phyloP scores from a whole-genome alignment of 2,797 vertebrate genomes.

The Sebastes vulpes region DNA sequence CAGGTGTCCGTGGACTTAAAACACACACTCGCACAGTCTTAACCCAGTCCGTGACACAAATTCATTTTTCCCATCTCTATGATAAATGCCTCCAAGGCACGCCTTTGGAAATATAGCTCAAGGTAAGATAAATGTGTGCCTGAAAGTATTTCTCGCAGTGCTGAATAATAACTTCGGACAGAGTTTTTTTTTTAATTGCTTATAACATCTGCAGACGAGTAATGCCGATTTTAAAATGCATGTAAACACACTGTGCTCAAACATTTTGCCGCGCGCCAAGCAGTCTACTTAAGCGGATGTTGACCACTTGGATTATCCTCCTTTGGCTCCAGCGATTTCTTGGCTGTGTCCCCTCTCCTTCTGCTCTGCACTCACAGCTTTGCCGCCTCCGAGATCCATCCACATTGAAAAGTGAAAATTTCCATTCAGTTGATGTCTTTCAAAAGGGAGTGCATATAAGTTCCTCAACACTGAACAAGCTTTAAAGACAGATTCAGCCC shows the following conservation, averaged over 20 bases:
- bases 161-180: slow-evolving; percentile 19
- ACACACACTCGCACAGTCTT: slow-evolving; percentile 2
- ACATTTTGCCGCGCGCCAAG: slow-evolving; percentile 33
- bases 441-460: neutral
- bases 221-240: slow-evolving; percentile 18
- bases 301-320: slow-evolving; percentile 52
- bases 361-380: slow-evolving; percentile 26
- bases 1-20: slow-evolving; percentile 1
- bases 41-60: slow-evolving; percentile 40
- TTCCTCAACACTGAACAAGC: neutral
- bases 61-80: slow-evolving; percentile 44
- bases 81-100: slow-evolving; percentile 64
- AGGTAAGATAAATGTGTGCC: slow-evolving; percentile 51
- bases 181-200: slow-evolving; percentile 13
- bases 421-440: neutral
- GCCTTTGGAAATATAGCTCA: slow-evolving; percentile 63
- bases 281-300: slow-evolving; percentile 42
- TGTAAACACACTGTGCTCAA: neutral
- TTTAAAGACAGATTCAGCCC: neutral
- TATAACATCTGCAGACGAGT: neutral
- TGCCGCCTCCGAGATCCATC: slow-evolving; percentile 16
- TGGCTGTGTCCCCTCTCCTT: slow-evolving; percentile 35
- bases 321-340: slow-evolving; percentile 37
- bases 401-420: slow-evolving; percentile 8
- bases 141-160: slow-evolving; percentile 24